Evolutionary conservation across 2,888 invertebrate species (phyloP).

Genomic region (Galeopsomyia nigrocyanea): DNA sequence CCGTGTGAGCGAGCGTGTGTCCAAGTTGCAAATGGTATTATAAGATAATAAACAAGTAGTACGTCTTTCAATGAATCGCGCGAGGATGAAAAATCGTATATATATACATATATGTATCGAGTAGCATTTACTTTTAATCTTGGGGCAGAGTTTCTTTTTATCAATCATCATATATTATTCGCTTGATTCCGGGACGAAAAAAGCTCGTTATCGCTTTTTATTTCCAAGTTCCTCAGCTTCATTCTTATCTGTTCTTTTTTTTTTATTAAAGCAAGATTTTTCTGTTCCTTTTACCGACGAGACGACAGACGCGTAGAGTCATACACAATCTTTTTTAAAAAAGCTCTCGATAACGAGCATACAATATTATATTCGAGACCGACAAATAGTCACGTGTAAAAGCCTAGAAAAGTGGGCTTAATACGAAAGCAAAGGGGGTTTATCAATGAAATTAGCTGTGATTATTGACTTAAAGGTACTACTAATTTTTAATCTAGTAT

Average conservation of each 20-base stretch:
- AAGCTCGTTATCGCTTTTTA: slow-evolving; percentile 22
- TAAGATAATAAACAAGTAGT: neutral
- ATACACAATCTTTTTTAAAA: slow-evolving; percentile 18
- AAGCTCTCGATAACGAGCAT: slow-evolving; percentile 14
- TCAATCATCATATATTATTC: neutral
- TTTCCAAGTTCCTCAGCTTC: neutral
- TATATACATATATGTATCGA: slow-evolving; percentile 5
- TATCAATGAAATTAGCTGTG: slow-evolving; percentile 63
- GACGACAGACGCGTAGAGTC: slow-evolving; percentile 16
- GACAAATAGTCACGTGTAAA: slow-evolving; percentile 19
- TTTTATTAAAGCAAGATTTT: slow-evolving; percentile 8
- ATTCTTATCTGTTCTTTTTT: neutral
- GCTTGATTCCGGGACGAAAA: neutral
- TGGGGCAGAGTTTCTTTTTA: slow-evolving; percentile 11
- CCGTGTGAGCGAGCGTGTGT: slow-evolving; percentile 11
- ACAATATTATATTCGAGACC: slow-evolving; percentile 1
- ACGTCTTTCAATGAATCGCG: slow-evolving; percentile 5
- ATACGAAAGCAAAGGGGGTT: too few relatives aligned
- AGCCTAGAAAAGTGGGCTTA: too few relatives aligned
- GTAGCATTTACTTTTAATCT: slow-evolving; percentile 41
- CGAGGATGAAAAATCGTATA: slow-evolving; percentile 21
- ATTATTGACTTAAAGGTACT: slow-evolving; percentile 63
- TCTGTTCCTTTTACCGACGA: slow-evolving; percentile 24
- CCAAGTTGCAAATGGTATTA: neutral
- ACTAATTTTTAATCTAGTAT: slow-evolving; percentile 60